Evolutionary conservation across 1,140 invertebrate species (phyloP), one percentile per base, ranked within the genome.

Genomic region (Protaetia brevitarsis): DNA sequence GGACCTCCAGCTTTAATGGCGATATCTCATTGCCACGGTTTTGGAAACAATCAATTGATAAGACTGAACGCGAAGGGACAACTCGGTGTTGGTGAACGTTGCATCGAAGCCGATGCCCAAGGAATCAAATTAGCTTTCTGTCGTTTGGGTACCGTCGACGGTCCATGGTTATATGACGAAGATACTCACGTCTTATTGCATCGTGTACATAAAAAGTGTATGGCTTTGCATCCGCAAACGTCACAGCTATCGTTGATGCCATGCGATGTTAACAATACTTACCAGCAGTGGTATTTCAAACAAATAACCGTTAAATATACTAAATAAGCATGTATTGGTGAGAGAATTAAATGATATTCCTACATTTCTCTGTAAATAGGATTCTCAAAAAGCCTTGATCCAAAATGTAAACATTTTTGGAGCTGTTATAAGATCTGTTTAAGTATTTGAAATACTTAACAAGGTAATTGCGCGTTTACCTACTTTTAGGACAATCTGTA

Each of bases 21-120:
- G 4, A 71, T 75, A 65, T 83, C 71, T 31, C 84, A 88, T 57
- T 99, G 97, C 76, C 96, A 99, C 82, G 95, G 96, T 27, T 88
- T 87, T 78, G 96, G 96, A 69, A 97, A 94, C 76, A 98, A 97
- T 84, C 97, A 97, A 86, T 76, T 98, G 70, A 89, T 97, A 72
- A 83, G 96, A 60, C 79, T 99, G 10, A 99, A 99, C 82, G 87
- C 88, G 8, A 92, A 94, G 70, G 97, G 97, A 0, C 97, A 99
- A 80, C 75, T 99, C 27, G 94, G 94, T 29, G 88, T 96, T 19
- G 97, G 97, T 26, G 97, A 99, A 80, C 85, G 97, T 51, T 99
- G 97, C 75, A 86, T 99, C 8, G 93, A 96, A 77, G 93, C 92
- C 0, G 93, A 95, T 78, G 81, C 84, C 1, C 89, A 92, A 75